Conservation (phyloP, 1,140 invertebrate genomes). For the Drosophila hydei region DNA sequence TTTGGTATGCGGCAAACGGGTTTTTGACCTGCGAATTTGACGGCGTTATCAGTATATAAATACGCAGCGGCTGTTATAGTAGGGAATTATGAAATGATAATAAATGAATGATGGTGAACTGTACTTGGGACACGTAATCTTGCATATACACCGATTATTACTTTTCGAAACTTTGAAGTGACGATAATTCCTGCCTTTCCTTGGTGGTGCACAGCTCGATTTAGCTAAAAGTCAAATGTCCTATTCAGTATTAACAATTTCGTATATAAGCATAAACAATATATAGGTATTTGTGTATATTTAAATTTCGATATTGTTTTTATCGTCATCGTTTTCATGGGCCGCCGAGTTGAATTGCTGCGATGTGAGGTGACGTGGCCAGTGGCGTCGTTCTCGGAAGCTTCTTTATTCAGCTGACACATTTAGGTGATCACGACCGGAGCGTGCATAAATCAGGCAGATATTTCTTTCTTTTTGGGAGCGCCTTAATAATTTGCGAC, state of each 20-base stretch:
- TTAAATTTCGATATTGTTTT: neutral
- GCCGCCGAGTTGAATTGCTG: neutral
- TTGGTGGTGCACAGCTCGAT: no score
- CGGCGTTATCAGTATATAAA: neutral
- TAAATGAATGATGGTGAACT: no score
- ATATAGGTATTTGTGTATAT: no score
- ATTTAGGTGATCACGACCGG: conserved; percentile 21
- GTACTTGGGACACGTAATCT: no score
- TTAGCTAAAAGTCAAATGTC: no score
- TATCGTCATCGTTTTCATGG: conserved; percentile 16
- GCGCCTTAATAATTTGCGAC: conserved; percentile 22
- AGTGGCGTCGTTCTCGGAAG: conserved; percentile 22
- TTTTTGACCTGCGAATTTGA: conserved; percentile 3
- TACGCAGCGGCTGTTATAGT: neutral
- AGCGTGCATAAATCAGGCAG: conserved; percentile 18
- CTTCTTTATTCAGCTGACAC: conserved; percentile 41
- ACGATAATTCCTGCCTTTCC: no score
- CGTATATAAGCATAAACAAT: no score
- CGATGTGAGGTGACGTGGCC: conserved; percentile 6
- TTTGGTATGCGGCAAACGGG: neutral
- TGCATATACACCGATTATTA: no score
- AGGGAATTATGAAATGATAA: neutral
- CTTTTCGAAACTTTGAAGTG: no score
- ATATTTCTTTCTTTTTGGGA: conserved; percentile 26
- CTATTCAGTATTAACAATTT: no score